Conservation (phyloP, 2,888 invertebrate genomes). For the Phortica magna region DNA sequence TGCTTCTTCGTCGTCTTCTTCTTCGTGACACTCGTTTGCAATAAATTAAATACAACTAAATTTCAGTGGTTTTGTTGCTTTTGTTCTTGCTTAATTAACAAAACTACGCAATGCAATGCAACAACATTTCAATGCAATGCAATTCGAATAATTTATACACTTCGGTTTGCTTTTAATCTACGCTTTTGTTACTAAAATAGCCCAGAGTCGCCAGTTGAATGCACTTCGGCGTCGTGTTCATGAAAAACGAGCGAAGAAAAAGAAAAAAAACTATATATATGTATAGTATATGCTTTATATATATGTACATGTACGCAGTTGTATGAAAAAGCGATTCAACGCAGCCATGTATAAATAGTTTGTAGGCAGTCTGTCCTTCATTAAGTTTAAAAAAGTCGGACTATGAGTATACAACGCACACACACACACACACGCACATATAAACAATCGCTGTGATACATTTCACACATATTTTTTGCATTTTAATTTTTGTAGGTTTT, state of each 20-base stretch:
- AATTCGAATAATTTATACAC: not conserved
- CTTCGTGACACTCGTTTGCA: constrained; percentile 2
- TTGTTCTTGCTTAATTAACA: not conserved
- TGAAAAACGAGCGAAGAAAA: not conserved
- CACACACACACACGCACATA: not conserved
- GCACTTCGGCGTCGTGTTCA: constrained; percentile 49
- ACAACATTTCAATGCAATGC: not conserved
- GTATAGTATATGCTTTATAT: not conserved
- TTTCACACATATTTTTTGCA: not conserved
- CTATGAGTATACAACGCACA: not conserved
- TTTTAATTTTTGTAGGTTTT: not conserved
- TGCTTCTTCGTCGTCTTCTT: not conserved
- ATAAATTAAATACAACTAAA: not conserved
- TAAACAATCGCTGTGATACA: not conserved
- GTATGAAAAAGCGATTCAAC: not conserved
- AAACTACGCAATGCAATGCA: not conserved
- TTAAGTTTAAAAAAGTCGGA: not conserved
- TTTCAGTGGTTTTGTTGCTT: not conserved
- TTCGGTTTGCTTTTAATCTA: not conserved
- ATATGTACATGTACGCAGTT: not conserved
- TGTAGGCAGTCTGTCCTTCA: not conserved
- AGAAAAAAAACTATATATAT: not conserved
- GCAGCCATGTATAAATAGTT: not conserved
- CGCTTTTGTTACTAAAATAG: constrained; percentile 27
- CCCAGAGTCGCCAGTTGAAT: constrained; percentile 55